Evolutionary conservation across 2,888 invertebrate species (phyloP), one percentile per base, ranked within the genome.

Genomic region (Drosophila hamatofila): DNA sequence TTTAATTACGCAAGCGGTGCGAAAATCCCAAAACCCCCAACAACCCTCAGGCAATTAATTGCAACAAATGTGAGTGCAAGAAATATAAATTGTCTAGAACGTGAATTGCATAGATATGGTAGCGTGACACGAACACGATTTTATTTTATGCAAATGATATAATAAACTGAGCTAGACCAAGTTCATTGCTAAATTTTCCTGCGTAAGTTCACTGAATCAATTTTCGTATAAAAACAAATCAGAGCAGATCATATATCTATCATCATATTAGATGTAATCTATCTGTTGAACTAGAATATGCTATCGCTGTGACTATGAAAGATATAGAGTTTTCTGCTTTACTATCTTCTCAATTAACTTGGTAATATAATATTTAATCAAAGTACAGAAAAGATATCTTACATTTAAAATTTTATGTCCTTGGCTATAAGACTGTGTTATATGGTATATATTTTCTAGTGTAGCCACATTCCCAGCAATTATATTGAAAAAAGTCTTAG

Each of bases 1-100:
- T 64, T 66, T 79, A 67, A 72, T 79, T 72, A 75, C 56, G 81
- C 39, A 69, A 75, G 41, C 67, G 42, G 57, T 21, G 55, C 60
- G 60, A 52, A 63, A 71, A 69, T 65, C 25, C 37, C 37, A 48
- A 37, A 48, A 37, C 18, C 37, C 37, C 27, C 48, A 21, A 12
- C 23, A 23, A 21, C 18, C 8, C 66, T 12, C 54, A 27, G 37
- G 52, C 49, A 74, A 69, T 60, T 65, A 78, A 76, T 35, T 67
- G 56, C 60, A 39, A 9, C 59, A 42, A 82, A 65, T 75, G 72
- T 56, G 56, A 66, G 21, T 33, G 39, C 68, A 66, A 63, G 63
- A 70, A 69, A 65, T 66, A 49, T 54, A 42, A 71, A 70, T 78
- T 81, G 61, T 66, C 61, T 49, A 60, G 52, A 57, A 37, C 57